Evolutionary conservation across 2,797 vertebrate species (phyloP).

Genomic region (Setipinna tenuifilis): DNA sequence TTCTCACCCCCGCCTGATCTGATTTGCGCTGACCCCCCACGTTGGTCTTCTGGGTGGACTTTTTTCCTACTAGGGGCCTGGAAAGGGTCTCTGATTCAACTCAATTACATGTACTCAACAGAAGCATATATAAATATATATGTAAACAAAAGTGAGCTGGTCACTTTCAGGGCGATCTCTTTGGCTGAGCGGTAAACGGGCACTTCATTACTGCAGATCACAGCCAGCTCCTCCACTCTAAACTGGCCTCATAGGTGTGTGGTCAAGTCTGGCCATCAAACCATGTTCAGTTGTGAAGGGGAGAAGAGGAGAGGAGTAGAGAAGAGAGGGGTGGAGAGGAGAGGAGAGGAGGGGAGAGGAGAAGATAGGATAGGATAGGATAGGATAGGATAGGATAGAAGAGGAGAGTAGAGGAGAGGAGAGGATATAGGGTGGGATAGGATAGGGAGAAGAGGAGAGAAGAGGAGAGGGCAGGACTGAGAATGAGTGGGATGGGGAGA

Average conservation of each 20-base stretch:
- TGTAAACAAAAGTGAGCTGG: conserved; percentile 66
- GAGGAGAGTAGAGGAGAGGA: conserved; percentile 42
- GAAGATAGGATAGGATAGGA: neutral
- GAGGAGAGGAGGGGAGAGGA: neutral
- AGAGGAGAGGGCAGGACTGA: neutral
- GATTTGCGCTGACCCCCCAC: conserved; percentile 77
- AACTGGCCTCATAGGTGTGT: too few species aligned
- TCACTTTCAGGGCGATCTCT: conserved; percentile 44
- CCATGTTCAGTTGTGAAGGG: neutral
- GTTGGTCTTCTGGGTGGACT: conserved; percentile 64
- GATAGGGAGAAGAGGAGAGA: neutral
- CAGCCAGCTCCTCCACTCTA: conserved; percentile 9
- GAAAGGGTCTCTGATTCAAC: conserved; percentile 63
- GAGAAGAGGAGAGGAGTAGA: neutral
- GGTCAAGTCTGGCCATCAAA: neutral
- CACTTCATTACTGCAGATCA: conserved; percentile 49
- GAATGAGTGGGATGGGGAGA: neutral
- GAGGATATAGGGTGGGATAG: neutral
- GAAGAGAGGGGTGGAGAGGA: neutral
- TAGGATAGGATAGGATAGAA: neutral
- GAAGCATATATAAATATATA: conserved; percentile 32
- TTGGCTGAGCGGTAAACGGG: conserved; percentile 50
- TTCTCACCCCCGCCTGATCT: conserved; percentile 63
- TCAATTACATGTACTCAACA: conserved; percentile 77
- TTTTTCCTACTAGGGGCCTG: conserved; percentile 61